Percentiles rank a stretch among this genome's conserved stretches.
phyloP scores from a whole-genome alignment of 2,113 vertebrate genomes.

The Balaeniceps rex region DNA sequence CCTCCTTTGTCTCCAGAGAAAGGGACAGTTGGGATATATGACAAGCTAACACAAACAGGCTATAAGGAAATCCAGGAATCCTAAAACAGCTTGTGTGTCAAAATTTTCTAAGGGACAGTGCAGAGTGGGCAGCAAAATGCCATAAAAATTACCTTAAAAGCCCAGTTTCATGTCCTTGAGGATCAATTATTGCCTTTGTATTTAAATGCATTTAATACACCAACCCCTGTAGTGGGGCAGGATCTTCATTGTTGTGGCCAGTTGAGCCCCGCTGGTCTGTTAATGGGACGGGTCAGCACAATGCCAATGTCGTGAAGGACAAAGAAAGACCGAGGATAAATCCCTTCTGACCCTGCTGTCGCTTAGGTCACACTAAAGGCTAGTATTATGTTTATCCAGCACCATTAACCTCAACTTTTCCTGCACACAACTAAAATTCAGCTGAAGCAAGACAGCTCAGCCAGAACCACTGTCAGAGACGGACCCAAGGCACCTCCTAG shows the following conservation, averaged over 20 bases:
- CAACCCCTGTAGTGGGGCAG: background rate
- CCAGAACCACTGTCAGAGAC: background rate
- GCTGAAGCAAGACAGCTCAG: background rate
- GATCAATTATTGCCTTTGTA: background rate
- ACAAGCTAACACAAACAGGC: background rate
- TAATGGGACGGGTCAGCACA: background rate
- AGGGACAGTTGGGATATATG: background rate
- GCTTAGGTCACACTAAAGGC: background rate
- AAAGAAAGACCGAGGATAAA: background rate
- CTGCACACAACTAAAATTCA: background rate
- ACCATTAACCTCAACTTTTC: background rate
- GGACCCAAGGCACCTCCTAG: rapidly evolving
- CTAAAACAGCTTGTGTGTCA: background rate
- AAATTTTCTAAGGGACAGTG: background rate
- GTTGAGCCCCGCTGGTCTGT: background rate
- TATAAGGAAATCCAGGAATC: background rate
- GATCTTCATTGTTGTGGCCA: background rate
- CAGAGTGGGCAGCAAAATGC: background rate
- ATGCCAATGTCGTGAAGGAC: rapidly evolving
- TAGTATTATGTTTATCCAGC: background rate
- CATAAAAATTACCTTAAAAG: background rate
- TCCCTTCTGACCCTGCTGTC: background rate
- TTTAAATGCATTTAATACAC: background rate
- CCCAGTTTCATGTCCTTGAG: background rate
- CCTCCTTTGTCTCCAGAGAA: background rate